Percentiles rank a stretch among this genome's conserved stretches.
Conservation (phyloP, 2,113 vertebrate genomes). For the Cyanistes caeruleus region DNA sequence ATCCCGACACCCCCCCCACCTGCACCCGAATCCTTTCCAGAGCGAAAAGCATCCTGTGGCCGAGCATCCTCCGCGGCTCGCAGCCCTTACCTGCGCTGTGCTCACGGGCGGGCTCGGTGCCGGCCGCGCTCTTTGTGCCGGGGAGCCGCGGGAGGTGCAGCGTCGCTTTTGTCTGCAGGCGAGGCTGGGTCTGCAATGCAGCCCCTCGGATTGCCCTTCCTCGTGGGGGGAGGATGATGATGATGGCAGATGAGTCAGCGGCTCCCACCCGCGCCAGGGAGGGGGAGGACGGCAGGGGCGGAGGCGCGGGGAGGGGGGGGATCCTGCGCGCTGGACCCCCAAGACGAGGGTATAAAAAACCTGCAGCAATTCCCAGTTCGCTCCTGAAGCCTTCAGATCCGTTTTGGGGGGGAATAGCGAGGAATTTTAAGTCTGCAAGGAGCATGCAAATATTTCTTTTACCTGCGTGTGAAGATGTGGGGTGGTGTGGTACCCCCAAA, state of each 20-base stretch:
- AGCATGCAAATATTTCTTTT: not conserved
- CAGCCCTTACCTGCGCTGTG: conserved; percentile 12
- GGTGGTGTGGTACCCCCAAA: not conserved
- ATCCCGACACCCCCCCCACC: fast-evolving
- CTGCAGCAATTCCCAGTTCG: fast-evolving
- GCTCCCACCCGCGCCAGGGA: not conserved
- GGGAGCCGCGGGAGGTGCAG: not conserved
- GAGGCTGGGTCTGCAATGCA: conserved; percentile 72
- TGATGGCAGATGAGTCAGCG: conserved; percentile 54
- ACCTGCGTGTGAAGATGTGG: fast-evolving
- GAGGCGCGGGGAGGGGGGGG: not conserved
- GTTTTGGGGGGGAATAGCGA: fast-evolving
- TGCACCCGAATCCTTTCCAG: not conserved
- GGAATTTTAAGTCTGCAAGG: fast-evolving
- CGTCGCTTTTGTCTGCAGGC: conserved; percentile 51
- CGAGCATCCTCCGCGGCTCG: fast-evolving
- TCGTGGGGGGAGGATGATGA: not conserved
- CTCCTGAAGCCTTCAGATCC: not conserved
- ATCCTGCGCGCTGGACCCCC: not conserved
- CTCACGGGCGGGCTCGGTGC: not conserved
- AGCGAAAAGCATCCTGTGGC: fast-evolving
- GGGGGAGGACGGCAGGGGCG: not conserved
- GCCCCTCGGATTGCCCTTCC: conserved; percentile 63
- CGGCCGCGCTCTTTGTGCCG: not conserved
- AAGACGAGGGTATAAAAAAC: fast-evolving